Evolutionary conservation across 2,113 vertebrate species (phyloP).

Genomic region (Malurus melanocephalus): DNA sequence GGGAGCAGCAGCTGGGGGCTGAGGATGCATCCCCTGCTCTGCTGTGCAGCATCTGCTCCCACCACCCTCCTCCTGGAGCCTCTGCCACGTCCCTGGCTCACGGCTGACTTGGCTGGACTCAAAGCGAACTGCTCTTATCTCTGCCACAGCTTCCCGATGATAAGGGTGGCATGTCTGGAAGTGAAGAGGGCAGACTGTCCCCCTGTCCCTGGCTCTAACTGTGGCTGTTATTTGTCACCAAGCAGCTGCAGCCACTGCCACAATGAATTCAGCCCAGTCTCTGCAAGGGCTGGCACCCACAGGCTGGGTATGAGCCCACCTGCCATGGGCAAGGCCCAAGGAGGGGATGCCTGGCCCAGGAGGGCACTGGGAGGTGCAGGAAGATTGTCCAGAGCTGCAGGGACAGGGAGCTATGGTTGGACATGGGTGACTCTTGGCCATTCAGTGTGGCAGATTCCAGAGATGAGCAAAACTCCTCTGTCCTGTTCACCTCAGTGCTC

Average conservation of each 20-base stretch:
- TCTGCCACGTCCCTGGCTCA: background rate
- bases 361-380: background rate
- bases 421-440: background rate
- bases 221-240: conserved; percentile 2
- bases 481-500: background rate
- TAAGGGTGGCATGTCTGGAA: conserved; percentile 27
- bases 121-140: conserved; percentile 3
- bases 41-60: fast-evolving
- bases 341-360: background rate
- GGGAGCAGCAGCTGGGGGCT: fast-evolving
- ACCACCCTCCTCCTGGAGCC: background rate
- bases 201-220: background rate
- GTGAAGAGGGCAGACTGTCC: background rate
- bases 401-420: background rate
- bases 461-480: background rate
- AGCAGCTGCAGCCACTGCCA: background rate
- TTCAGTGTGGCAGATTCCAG: background rate
- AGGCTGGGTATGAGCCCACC: background rate
- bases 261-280: background rate
- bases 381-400: background rate
- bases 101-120: background rate
- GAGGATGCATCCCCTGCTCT: background rate
- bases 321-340: fast-evolving
- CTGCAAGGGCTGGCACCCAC: background rate
- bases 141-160: background rate